These are phyloP conservation scores for Centropristis striata DNA, from an alignment of 2,113 vertebrate genomes.

Conservation along the genomic window DNA sequence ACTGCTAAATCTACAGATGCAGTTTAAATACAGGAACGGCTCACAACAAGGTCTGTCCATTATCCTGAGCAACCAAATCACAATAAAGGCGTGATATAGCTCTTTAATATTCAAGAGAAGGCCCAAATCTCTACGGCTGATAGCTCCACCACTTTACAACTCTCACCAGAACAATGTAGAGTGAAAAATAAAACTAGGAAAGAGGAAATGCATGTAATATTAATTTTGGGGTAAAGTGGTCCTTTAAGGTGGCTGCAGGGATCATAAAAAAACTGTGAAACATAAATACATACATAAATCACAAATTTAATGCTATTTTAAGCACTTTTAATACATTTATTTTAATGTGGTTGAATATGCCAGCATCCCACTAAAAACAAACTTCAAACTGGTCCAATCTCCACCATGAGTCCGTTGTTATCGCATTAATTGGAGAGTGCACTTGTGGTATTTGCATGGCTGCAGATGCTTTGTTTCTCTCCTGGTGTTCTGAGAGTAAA, in stretches of 20 bases:
- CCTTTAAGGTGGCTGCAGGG: conserved; percentile 33
- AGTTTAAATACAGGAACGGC: no score
- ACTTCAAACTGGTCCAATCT: not conserved
- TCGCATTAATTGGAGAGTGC: conserved; percentile 54
- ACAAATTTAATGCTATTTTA: not conserved
- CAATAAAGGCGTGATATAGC: no score
- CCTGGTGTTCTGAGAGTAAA: conserved; percentile 48
- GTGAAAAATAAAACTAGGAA: no score
- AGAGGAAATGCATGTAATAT: no score
- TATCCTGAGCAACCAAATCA: no score
- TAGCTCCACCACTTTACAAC: no score
- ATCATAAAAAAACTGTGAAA: not conserved
- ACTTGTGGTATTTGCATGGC: conserved; percentile 56
- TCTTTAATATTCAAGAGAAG: no score
- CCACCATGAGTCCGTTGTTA: conserved; percentile 21
- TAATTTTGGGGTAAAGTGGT: no score
- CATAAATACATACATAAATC: not conserved
- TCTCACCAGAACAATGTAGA: no score
- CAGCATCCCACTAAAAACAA: not conserved
- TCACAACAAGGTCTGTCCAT: no score
- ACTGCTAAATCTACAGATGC: no score
- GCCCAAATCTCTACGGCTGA: no score
- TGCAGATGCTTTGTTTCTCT: conserved; percentile 59
- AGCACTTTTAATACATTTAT: not conserved
- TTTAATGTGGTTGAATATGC: not conserved